phyloP scores from a whole-genome alignment of 2,888 invertebrate genomes.

The Drosophila cyrtoloma region DNA sequence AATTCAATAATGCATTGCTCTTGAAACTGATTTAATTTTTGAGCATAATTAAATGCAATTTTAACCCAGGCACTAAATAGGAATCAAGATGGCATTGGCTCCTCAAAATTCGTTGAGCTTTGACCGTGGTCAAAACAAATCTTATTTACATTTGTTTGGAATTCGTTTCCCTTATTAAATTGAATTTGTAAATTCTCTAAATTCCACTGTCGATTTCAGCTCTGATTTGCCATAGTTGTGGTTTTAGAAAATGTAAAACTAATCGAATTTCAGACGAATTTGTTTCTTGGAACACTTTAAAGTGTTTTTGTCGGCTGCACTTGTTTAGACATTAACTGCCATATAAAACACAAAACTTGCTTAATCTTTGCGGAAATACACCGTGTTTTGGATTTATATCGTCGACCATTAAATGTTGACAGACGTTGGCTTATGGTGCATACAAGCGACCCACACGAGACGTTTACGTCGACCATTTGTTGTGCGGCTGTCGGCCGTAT shows the following conservation, averaged over 20 bases:
- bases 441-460: slow-evolving; percentile 5
- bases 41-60: too few species aligned
- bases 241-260: background rate
- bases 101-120: too few species aligned
- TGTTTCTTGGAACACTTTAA: slow-evolving; percentile 14
- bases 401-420: slow-evolving; percentile 62
- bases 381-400: slow-evolving; percentile 39
- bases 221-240: too few species aligned
- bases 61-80: too few species aligned
- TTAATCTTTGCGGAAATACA: slow-evolving; percentile 48
- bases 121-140: too few species aligned
- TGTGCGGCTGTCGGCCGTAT: slow-evolving; percentile 38
- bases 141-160: too few species aligned
- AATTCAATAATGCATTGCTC: too few species aligned
- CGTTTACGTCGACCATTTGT: slow-evolving; percentile 19
- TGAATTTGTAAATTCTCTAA: background rate
- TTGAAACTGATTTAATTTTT: too few species aligned
- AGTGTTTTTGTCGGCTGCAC: background rate
- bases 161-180: too few species aligned
- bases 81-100: too few species aligned
- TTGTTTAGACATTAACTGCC: slow-evolving; percentile 23
- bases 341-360: slow-evolving; percentile 33
- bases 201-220: background rate
- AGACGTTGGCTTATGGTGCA: slow-evolving; percentile 46
- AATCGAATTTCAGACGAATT: background rate